Evolutionary conservation across 2,888 invertebrate genomes (phyloP).

Genomic region (Gastrophysa polygoni): DNA sequence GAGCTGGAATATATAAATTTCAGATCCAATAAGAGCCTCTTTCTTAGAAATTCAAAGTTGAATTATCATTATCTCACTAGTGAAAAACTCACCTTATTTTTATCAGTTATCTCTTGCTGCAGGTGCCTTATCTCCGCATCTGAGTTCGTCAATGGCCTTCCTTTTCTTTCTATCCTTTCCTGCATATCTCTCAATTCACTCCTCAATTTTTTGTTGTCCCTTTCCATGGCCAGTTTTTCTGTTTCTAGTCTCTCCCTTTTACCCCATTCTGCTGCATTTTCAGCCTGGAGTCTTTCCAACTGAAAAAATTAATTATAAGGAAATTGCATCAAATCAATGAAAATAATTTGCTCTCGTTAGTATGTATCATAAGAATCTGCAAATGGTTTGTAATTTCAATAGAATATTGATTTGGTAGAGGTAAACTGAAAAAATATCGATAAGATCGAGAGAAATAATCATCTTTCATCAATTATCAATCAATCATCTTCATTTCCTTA

Average conservation of each 20-base stretch:
- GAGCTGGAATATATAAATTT: no score
- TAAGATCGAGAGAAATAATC: no score
- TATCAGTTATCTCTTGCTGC: constrained; percentile 71
- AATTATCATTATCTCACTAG: neutral
- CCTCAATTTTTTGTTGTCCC: constrained; percentile 85
- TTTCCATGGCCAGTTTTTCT: constrained; percentile 83
- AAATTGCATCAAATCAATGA: no score
- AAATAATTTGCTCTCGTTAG: no score
- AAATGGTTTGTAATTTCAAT: no score
- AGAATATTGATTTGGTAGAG: no score
- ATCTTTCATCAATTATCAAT: no score
- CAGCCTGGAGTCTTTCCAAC: constrained; percentile 85
- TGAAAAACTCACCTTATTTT: constrained; percentile 62
- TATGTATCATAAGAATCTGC: no score
- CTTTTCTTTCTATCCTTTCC: constrained; percentile 71
- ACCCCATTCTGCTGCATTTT: constrained; percentile 94
- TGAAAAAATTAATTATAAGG: constrained; percentile 54
- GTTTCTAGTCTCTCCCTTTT: constrained; percentile 89
- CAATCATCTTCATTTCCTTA: no score
- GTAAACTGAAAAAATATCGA: no score
- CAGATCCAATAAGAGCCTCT: no score
- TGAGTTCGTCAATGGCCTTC: constrained; percentile 67
- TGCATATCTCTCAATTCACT: constrained; percentile 72
- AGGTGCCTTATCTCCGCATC: constrained; percentile 69
- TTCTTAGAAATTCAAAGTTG: no score